Conservation (phyloP, 2,113 vertebrate species). For the Chloropsis cyanopogon region DNA sequence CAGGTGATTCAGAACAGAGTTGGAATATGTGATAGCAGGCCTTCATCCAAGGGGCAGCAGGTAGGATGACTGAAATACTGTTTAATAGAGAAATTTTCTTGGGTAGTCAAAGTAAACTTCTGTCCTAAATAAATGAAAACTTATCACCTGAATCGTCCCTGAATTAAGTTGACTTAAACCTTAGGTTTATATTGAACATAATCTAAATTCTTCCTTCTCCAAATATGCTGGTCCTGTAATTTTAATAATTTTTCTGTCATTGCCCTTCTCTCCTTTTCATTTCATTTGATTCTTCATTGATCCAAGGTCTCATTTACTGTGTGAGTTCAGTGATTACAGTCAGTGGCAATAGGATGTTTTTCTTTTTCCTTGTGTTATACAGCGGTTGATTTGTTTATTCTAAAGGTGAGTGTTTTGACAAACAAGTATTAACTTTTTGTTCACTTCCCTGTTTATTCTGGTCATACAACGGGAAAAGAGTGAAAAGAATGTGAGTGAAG, state of each 20-base stretch:
- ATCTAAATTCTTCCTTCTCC: background rate
- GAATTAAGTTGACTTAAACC: background rate
- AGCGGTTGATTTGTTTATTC: background rate
- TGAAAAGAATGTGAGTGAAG: background rate
- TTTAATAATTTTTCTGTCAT: background rate
- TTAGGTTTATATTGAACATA: background rate
- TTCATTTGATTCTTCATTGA: background rate
- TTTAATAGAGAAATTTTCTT: background rate
- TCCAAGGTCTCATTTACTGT: background rate
- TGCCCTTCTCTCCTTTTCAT: background rate
- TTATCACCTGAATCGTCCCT: background rate
- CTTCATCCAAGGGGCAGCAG: background rate
- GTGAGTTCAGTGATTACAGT: background rate
- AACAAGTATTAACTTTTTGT: background rate
- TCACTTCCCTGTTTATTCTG: conserved; percentile 21
- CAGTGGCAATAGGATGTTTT: conserved; percentile 12
- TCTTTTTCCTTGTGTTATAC: background rate
- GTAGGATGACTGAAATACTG: background rate
- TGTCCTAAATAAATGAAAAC: background rate
- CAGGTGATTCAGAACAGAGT: background rate
- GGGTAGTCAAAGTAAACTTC: background rate
- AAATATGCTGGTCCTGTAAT: background rate
- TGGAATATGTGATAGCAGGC: background rate
- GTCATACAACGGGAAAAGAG: background rate
- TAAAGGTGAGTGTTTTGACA: background rate